Percentiles rank a stretch among this genome's conserved stretches.
phyloP scores from a whole-genome alignment of 2,113 vertebrate genomes.

The Ovis aries region ARS-UI_Ramb_v3.0 NC_056067.1:51120001-51120500 shows the following conservation, averaged over 20 bases:
- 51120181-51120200: background rate
- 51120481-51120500: accelerated
- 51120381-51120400: background rate
- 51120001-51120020: background rate
- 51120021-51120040: background rate
- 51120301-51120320: background rate
- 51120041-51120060: background rate
- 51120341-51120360: accelerated
- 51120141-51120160: background rate
- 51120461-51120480: too few species aligned
- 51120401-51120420: accelerated
- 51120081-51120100: too few species aligned
- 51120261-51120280: too few species aligned
- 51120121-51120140: too few species aligned
- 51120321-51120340: accelerated
- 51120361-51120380: background rate
- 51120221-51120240: background rate
- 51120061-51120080: accelerated
- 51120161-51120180: background rate
- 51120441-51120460: background rate
- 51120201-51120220: background rate
- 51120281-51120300: background rate
- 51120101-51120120: too few species aligned
- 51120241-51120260: background rate
- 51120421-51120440: accelerated